Evolutionary conservation across 2,888 invertebrate genomes (phyloP), one percentile per base, ranked within the genome.

Genomic region (Archips crataeganus): DNA sequence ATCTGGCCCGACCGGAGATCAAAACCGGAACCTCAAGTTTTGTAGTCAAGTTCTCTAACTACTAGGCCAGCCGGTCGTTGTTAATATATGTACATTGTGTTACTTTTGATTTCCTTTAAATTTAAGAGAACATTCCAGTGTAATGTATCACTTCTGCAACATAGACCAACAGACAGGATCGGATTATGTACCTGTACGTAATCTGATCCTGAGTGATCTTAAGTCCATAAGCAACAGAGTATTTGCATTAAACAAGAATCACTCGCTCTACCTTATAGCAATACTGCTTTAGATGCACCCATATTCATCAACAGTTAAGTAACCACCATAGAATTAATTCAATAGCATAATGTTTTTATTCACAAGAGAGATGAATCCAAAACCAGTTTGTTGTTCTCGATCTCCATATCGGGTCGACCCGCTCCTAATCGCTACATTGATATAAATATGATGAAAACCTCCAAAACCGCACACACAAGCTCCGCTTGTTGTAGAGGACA

Each of bases 381-480:
- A 91, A 91, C 89, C 79, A 84, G 91, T 91, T 83, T 79, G 76
- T 83, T 84, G 86, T 83, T 88, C 87, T 90, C 87, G 84, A 85
- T 87, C 82, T 87, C 83, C 81, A 82, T 82, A 82, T 82, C 83
- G 81, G 79, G 80, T 79, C 84, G 84, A 83, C 83, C 83, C 80
- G 79, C 79, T 80, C 78, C 80, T 84, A 81, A 82, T 75, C 79
- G 79, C 82, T 81, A 87, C 86, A 82, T 84, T 83, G 83, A 92
- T 93, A 94, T 94, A 94, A 93, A 93, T 92, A 92, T 91, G 88
- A 89, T 86, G 84, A 83, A 83, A 87, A 80, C 81, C 82, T 81
- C 80, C 80, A 81, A 85, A 84, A 80, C 83, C 78, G 81, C 89
- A 91, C 92, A 93, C 89, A 91, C 93, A 89, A 90, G 89, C 88